These are phyloP conservation scores for Urocyon cinereoargenteus DNA, from an alignment of 2,797 vertebrate genomes.

Conservation along the genomic window DNA sequence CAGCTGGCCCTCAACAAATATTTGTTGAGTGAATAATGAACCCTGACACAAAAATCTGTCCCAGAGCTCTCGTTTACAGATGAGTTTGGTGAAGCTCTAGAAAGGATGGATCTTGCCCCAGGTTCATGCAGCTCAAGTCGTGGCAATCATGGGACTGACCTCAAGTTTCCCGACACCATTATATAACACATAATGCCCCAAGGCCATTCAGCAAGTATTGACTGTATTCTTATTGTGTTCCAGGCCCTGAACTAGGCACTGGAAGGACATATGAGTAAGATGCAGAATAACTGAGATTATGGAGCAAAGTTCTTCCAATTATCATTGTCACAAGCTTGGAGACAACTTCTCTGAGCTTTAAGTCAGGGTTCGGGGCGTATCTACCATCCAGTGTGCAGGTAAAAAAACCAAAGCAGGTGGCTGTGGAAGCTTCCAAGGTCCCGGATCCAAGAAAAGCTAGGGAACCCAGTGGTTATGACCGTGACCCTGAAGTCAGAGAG, in stretches of 20 bases:
- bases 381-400: not conserved
- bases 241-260: not conserved
- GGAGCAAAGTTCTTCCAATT: not conserved
- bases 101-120: not conserved
- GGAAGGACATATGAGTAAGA: not conserved
- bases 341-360: not conserved
- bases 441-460: not conserved
- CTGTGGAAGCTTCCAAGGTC: not conserved
- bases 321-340: not conserved
- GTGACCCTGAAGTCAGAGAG: not conserved
- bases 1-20: not conserved
- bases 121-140: not conserved
- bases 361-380: not conserved
- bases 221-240: not conserved
- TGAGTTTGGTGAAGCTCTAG: not conserved
- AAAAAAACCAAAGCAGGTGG: not conserved
- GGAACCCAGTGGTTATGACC: not conserved
- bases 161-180: not conserved
- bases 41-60: not conserved
- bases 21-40: slow-evolving; percentile 1
- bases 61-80: not conserved
- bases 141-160: not conserved
- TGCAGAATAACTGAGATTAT: not conserved
- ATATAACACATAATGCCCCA: not conserved
- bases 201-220: not conserved